Conservation (phyloP, 2,888 invertebrate genomes). For the Conchocele bisecta region DNA sequence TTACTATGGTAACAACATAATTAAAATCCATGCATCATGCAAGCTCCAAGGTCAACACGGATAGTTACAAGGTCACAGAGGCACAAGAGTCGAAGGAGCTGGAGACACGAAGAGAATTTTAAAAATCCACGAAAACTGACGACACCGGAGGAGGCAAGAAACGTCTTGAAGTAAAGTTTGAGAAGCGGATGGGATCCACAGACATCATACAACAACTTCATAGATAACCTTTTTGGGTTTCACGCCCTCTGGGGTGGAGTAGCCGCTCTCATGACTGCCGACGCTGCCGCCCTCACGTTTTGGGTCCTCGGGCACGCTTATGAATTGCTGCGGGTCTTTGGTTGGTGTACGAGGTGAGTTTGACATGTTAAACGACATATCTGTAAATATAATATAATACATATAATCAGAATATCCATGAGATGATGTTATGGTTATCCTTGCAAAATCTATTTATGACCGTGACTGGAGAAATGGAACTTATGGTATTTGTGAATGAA, state of each 20-base stretch:
- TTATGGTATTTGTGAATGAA: no score
- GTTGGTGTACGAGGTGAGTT: slow-evolving; percentile 66
- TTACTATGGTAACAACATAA: slow-evolving; percentile 11
- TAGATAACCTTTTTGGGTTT: slow-evolving; percentile 82
- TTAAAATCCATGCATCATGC: slow-evolving; percentile 40
- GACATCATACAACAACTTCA: slow-evolving; percentile 80
- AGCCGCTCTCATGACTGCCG: slow-evolving; percentile 71
- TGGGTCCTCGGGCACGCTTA: slow-evolving; percentile 62
- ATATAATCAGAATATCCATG: no score
- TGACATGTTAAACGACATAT: slow-evolving; percentile 52
- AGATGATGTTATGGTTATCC: no score
- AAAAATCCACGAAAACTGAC: no score
- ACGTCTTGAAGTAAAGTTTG: slow-evolving; percentile 15
- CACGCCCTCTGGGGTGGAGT: slow-evolving; percentile 71
- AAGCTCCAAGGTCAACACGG: background rate
- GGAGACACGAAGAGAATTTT: slow-evolving; percentile 8
- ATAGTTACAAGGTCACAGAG: slow-evolving; percentile 19
- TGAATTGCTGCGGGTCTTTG: slow-evolving; percentile 69
- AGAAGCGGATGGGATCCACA: slow-evolving; percentile 8
- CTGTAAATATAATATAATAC: slow-evolving; percentile 43
- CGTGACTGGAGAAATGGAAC: no score
- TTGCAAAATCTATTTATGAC: no score
- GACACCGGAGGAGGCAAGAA: slow-evolving; percentile 62
- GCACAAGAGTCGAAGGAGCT: background rate
- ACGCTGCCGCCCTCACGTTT: slow-evolving; percentile 66